phyloP scores from a whole-genome alignment of 2,113 vertebrate species.

The Pluvianellus socialis region DNA sequence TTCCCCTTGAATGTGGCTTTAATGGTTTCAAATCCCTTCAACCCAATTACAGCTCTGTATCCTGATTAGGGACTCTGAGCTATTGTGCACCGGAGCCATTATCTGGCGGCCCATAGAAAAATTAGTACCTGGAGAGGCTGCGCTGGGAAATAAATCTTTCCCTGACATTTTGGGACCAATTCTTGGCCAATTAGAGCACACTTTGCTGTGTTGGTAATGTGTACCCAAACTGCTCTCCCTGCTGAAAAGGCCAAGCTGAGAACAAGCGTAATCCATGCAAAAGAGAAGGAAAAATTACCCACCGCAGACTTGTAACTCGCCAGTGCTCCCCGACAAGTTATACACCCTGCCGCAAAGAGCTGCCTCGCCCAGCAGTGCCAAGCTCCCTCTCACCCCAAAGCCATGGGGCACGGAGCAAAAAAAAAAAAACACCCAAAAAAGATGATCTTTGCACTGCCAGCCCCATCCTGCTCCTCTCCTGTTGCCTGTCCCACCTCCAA shows the following conservation, averaged over 20 bases:
- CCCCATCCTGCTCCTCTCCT: neutral
- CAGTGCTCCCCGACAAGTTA: neutral
- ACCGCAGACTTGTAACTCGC: neutral
- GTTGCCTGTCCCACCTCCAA: neutral
- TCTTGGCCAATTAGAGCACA: slow-evolving; percentile 79
- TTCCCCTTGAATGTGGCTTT: slow-evolving; percentile 77
- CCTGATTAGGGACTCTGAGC: slow-evolving; percentile 77
- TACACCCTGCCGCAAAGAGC: neutral
- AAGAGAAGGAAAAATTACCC: neutral
- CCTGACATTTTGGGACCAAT: slow-evolving; percentile 80
- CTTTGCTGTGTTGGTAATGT: slow-evolving; percentile 69
- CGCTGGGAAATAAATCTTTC: slow-evolving; percentile 79
- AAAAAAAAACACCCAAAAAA: too few relatives aligned
- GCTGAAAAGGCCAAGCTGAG: slow-evolving; percentile 69
- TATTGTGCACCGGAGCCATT: slow-evolving; percentile 77
- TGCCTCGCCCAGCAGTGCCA: neutral
- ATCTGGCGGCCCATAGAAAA: slow-evolving; percentile 76
- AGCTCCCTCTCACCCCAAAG: neutral
- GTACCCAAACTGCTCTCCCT: slow-evolving; percentile 70
- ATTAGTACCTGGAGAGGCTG: slow-evolving; percentile 80
- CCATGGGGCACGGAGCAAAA: neutral
- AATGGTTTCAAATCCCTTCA: slow-evolving; percentile 83
- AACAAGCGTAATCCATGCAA: slow-evolving; percentile 51
- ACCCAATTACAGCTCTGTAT: slow-evolving; percentile 79
- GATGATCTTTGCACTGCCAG: neutral